Evolutionary conservation across 2,797 vertebrate genomes (phyloP).

Genomic region (Ctenosaura bakeri): DNA sequence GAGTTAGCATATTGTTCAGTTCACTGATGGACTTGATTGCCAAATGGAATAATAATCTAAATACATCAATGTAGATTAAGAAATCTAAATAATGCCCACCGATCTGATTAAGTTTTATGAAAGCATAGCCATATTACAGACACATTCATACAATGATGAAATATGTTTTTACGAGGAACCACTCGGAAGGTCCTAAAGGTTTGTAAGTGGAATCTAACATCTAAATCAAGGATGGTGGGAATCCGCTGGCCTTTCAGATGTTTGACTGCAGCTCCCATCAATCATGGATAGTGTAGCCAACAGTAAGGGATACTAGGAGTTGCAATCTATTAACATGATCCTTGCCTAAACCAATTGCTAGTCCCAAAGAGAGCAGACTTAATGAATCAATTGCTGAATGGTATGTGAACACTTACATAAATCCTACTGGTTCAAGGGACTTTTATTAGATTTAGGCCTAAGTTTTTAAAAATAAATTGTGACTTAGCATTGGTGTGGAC

Average conservation of each 20-base stretch:
- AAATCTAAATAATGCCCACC: not conserved
- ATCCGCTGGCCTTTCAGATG: too few relatives aligned
- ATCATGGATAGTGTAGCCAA: too few relatives aligned
- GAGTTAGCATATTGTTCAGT: constrained; percentile 13
- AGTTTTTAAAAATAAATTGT: not conserved
- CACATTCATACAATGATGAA: not conserved
- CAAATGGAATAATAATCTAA: not conserved
- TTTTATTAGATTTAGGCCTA: too few relatives aligned
- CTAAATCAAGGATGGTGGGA: too few relatives aligned
- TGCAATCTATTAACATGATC: too few relatives aligned
- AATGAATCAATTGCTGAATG: too few relatives aligned
- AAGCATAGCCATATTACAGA: not conserved
- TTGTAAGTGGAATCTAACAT: not conserved
- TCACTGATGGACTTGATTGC: rapidly evolving
- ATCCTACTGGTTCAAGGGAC: too few relatives aligned
- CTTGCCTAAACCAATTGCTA: too few relatives aligned
- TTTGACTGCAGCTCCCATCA: too few relatives aligned
- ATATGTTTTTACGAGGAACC: not conserved
- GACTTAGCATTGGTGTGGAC: not conserved
- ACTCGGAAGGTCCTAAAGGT: not conserved
- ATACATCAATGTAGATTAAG: not conserved
- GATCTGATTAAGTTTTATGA: constrained; percentile 17
- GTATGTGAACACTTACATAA: too few relatives aligned
- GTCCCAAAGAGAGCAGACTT: too few relatives aligned
- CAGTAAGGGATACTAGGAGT: too few relatives aligned